Conservation (phyloP, 2,888 invertebrate genomes). For the Hanleya hanleyi region DNA sequence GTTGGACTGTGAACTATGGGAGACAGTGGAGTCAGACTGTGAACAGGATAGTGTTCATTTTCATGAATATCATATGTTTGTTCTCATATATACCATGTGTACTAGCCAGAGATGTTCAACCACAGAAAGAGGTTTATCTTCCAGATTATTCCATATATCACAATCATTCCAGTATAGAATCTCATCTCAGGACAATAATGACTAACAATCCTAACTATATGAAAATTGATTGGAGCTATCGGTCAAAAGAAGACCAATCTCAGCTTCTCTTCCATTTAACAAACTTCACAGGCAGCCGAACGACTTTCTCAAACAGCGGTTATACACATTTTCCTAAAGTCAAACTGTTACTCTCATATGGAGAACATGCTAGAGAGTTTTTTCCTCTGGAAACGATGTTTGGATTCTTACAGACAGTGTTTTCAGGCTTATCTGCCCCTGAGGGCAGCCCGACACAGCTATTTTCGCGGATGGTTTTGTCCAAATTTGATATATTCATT, state of each 20-base stretch:
- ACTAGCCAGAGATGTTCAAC: constrained; percentile 50
- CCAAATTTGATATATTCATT: constrained; percentile 61
- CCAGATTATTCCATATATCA: constrained; percentile 67
- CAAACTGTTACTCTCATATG: constrained; percentile 64
- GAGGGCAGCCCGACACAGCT: constrained; percentile 27
- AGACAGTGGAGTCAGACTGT: too few relatives aligned
- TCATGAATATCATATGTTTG: too few relatives aligned
- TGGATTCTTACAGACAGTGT: constrained; percentile 55
- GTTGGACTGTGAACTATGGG: too few relatives aligned
- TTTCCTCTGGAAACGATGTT: constrained; percentile 68
- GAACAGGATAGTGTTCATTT: too few relatives aligned
- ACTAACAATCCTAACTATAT: constrained; percentile 49
- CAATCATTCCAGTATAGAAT: constrained; percentile 46
- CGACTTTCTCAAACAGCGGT: not conserved
- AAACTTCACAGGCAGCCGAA: constrained; percentile 50
- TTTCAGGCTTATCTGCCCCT: constrained; percentile 40
- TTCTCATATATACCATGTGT: too few relatives aligned
- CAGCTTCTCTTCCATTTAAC: constrained; percentile 60
- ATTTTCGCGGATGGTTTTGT: constrained; percentile 47
- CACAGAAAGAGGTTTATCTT: constrained; percentile 60
- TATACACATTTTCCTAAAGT: too few relatives aligned
- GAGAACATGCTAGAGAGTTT: constrained; percentile 71
- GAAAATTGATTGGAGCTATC: constrained; percentile 43
- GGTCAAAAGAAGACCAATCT: constrained; percentile 47
- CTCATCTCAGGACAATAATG: constrained; percentile 45